phyloP scores from a whole-genome alignment of 2,888 invertebrate species.

The Diarsia rubi region DNA sequence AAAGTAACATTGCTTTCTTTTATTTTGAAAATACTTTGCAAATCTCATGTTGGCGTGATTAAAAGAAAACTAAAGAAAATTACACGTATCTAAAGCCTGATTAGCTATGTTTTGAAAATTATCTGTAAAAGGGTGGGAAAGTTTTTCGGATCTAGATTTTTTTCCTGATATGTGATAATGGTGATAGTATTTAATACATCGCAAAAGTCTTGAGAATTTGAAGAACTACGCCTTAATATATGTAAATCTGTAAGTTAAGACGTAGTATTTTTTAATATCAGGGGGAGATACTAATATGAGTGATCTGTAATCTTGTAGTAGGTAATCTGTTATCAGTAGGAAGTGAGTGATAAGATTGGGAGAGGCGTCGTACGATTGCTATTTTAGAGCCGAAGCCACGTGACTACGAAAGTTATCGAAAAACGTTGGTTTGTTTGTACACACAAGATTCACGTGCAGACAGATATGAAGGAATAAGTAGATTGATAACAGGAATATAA shows the following conservation, averaged over 20 bases:
- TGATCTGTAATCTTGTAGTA: conserved; percentile 44
- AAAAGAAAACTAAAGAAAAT: too few species aligned
- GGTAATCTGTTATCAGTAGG: conserved; percentile 45
- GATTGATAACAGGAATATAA: background rate
- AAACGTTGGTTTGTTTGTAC: conserved; percentile 49
- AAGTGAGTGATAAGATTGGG: conserved; percentile 55
- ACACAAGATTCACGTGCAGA: conserved; percentile 41
- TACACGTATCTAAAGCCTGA: background rate
- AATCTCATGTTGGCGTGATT: background rate
- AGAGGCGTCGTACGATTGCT: conserved; percentile 42
- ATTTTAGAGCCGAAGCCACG: conserved; percentile 28
- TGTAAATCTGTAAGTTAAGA: conserved; percentile 20
- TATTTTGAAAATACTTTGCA: background rate
- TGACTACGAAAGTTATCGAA: conserved; percentile 15
- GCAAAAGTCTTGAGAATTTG: background rate
- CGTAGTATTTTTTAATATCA: conserved; percentile 38
- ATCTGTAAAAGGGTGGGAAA: background rate
- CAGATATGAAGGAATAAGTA: background rate
- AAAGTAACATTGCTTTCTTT: background rate
- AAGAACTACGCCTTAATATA: conserved; percentile 7
- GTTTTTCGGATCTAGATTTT: background rate
- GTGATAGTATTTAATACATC: conserved; percentile 12
- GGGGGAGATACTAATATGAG: conserved; percentile 6
- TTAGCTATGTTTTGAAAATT: background rate
- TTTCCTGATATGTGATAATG: background rate